Conservation (phyloP, 37 sponge, comb jelly and placozoan genomes). For the Beroe ovata region DNA sequence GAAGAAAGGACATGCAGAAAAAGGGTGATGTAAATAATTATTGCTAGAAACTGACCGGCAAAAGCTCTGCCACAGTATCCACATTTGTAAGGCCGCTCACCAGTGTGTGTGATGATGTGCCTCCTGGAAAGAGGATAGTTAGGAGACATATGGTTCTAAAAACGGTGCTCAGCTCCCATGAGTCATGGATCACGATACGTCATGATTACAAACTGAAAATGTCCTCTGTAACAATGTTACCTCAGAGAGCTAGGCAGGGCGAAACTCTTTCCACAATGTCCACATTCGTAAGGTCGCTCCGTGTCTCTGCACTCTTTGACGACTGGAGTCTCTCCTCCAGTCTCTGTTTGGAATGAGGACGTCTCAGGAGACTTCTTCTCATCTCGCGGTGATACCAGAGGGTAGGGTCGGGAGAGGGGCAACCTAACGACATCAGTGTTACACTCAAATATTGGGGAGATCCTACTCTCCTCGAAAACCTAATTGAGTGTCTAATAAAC, state of each 20-base stretch:
- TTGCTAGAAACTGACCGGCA: too few species aligned
- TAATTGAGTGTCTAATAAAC: too few species aligned
- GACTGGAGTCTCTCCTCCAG: neutral
- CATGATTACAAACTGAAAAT: too few species aligned
- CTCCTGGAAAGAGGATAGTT: constrained; percentile 1
- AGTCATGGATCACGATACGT: too few species aligned
- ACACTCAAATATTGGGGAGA: too few species aligned
- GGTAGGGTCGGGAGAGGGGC: constrained; percentile 20
- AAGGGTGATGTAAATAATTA: too few species aligned
- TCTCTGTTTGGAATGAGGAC: constrained; percentile 1
- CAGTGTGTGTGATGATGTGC: constrained; percentile 65
- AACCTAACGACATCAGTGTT: too few species aligned
- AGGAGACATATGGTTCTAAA: too few species aligned
- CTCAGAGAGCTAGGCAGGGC: constrained; percentile 40
- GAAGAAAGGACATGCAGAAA: too few species aligned
- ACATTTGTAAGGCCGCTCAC: constrained; percentile 58
- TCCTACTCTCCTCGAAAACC: too few species aligned
- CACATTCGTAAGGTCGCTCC: constrained; percentile 65
- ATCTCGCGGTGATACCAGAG: constrained; percentile 15
- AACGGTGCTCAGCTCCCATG: too few species aligned
- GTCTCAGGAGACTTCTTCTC: constrained; percentile 31
- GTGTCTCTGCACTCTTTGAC: constrained; percentile 43
- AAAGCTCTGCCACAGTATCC: constrained; percentile 62
- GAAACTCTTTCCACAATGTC: constrained; percentile 66
- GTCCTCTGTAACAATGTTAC: too few species aligned